Base-by-base conservation (phyloP, 1,140 invertebrate genomes). In the Campoletis sonorensis region DNA sequence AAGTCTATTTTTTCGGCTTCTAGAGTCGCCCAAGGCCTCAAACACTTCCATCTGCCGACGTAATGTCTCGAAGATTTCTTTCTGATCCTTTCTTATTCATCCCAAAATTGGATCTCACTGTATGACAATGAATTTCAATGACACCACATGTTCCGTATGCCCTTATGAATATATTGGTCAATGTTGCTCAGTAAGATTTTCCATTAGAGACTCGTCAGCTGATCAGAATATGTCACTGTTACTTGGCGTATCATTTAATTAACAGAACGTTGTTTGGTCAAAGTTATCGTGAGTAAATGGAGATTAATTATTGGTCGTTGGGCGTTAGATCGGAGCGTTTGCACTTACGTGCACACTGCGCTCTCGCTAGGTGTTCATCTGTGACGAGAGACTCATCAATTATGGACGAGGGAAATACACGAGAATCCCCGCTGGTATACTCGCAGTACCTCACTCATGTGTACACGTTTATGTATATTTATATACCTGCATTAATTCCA, bases 331-430 rank as follows among this genome's bases (percentile, higher is more conserved):
- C 80, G 76, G 77, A 83, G 84, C 81, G 81, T 84, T 83, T 78
- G 79, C 85, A 86, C 84, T 85, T 75, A 75, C 21, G 49, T 49
- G n/a, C 40, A 37, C 58, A 21, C 18, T 54, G 16, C 54, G 72
- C 27, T 16, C 21, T 27, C 61, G n/a, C n/a, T 81, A 77, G 61
- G 76, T 21, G 51, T 61, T 81, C 21, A 68, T 51, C 79, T 54
- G 49, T 81, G 73, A 81, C 85, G 79, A 79, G 82, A 84, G 72
- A 82, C 81, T 81, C 79, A 85, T 88, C 85, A 86, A 88, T 88
- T 87, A 88, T 88, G 83, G 81, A 85, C 72, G 79, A 78, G 64
- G 40, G 83, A 87, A 88, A 88, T 86, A 87, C 84, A 78, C 78
- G 75, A 78, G 80, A 85, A 51, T 58, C 72, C 40, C 8, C 23